phyloP scores from a whole-genome alignment of 2,797 vertebrate genomes.

The Ctenopoma kingsleyae region DNA sequence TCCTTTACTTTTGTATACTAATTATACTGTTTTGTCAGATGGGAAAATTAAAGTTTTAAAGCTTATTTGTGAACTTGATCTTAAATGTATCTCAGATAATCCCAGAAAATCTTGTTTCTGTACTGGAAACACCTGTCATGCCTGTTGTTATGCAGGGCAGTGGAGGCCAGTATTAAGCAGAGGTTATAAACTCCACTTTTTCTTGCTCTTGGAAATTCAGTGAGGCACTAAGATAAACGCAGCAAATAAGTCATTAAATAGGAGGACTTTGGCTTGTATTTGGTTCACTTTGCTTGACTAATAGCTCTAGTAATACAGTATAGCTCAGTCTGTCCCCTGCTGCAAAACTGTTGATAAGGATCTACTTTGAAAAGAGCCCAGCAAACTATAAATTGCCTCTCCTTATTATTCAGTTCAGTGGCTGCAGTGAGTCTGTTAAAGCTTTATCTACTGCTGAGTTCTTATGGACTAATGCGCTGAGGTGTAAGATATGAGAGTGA shows the following conservation, averaged over 20 bases:
- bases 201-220: not conserved
- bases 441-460: conserved; percentile 72
- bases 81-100: no score
- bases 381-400: conserved; percentile 67
- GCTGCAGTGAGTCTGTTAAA: conserved; percentile 65
- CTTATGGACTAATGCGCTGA: conserved; percentile 58
- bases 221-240: not conserved
- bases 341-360: conserved; percentile 68
- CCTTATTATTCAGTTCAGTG: conserved; percentile 67
- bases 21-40: not conserved
- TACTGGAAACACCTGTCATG: not conserved
- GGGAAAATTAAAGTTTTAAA: no score
- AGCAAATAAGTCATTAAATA: conserved; percentile 14
- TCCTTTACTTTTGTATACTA: not conserved
- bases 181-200: not conserved
- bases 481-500: no score
- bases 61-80: not conserved
- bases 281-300: conserved; percentile 7
- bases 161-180: not conserved
- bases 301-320: conserved; percentile 13
- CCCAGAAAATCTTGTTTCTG: not conserved
- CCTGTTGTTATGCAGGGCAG: not conserved
- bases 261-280: conserved; percentile 37
- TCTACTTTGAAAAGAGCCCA: conserved; percentile 47
- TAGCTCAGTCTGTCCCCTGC: conserved; percentile 27